A percentile compares a stretch with the other conserved stretches of the same genome.
Evolutionary conservation across 2,797 vertebrate genomes (phyloP).

Genomic region (Melopsittacus undulatus): DNA sequence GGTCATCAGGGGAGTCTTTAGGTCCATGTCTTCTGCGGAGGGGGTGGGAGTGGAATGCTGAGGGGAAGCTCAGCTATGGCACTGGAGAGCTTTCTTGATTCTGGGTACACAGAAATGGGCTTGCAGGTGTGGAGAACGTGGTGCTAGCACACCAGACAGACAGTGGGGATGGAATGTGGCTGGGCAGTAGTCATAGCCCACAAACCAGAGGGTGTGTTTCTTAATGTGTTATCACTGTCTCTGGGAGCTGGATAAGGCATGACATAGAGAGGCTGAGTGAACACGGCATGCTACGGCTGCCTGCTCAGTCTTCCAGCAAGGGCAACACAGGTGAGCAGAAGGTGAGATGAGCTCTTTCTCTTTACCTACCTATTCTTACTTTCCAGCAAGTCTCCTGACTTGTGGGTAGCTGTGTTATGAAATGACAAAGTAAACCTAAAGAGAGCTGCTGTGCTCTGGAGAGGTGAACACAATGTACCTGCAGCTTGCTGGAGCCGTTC

Average conservation of each 20-base stretch:
- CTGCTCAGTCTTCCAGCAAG: neutral
- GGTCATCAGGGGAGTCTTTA: neutral
- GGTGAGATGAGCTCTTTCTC: neutral
- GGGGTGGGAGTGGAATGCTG: neutral
- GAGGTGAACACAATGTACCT: rapidly evolving
- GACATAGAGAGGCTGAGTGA: neutral
- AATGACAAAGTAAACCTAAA: neutral
- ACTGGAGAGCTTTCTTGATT: neutral
- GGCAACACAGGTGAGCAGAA: neutral
- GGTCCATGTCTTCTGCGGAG: neutral
- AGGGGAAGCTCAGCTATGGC: neutral
- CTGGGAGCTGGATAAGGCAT: neutral
- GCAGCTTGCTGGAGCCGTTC: neutral
- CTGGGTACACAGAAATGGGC: neutral
- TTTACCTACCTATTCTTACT: neutral
- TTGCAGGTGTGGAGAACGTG: neutral
- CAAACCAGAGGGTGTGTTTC: neutral
- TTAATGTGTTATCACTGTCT: neutral
- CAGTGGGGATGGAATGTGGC: neutral
- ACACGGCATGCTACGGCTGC: neutral
- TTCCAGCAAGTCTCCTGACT: neutral
- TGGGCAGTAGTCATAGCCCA: neutral
- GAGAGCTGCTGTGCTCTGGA: neutral
- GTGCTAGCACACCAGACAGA: neutral
- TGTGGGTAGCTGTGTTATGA: neutral